Evolutionary conservation across 2,797 vertebrate species (phyloP), one percentile per base, ranked within the genome.

Genomic region (Microctenopoma stevenorrisi): DNA sequence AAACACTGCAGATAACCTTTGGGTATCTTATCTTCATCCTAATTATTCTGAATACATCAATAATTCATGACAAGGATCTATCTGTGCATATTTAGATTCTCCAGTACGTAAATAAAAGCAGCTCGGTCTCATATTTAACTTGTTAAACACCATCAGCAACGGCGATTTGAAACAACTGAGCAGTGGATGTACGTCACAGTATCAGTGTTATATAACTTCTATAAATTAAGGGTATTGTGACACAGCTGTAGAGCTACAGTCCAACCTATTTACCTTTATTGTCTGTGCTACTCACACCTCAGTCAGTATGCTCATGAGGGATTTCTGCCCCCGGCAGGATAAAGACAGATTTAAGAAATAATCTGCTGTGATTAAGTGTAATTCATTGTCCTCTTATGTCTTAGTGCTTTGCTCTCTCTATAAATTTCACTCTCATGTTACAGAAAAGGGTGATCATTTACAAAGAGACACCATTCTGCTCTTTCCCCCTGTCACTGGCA

Each of bases 261-360:
- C 28, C 26, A 49, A 72, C 35, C 13, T 58, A 60, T 44, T 77
- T 58, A 51, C 22, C 35, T 47, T 59, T 15, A 64, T 60, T 42
- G 52, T 49, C 42, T 26, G 60, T 57, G 61, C 33, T 40, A 38
- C 46, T 70, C 55, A 64, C 40, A 46, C 61, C 53, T 68, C 62
- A 71, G 58, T 81, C 71, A 44, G n/a, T 65, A n/a, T 0, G 52
- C 54, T 42, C 50, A 40, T 49, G 28, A 56, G 50, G 47, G 60
- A 43, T 18, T 76, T 58, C 40, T 26, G 53, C 51, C 62, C 56
- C 66, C 57, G 72, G 68, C 48, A 61, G 72, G 76, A 70, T 82
- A 28, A 74, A 87, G 61, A 68, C 51, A 49, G 62, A 79, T 70
- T 84, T 74, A 79, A 74, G 43, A 47, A 73, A 74, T 84, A 76